Base-by-base conservation (phyloP, 2,888 invertebrate species). In the Drosophila macrospina region DNA sequence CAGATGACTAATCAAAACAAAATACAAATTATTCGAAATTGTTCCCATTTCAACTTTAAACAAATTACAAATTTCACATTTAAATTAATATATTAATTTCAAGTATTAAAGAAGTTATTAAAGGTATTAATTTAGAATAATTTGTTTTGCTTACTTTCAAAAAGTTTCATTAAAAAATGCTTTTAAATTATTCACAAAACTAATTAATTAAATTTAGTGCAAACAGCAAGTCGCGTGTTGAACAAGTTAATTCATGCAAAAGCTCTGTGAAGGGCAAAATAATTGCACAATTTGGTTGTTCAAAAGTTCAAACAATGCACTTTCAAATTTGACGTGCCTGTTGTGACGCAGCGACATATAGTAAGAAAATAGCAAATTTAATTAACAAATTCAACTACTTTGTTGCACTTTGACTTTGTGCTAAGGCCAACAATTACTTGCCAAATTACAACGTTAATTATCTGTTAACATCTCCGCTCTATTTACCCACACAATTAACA, bases 401-500 rank as follows among this genome's bases (percentile, higher is more conserved):
- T 15, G 30, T 68, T 77, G 72, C 74, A 77, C 73, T 68, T 75
- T 77, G 77, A 60, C 74, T 78, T 69, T 69, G 78, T 28, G 28
- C 60, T 36, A 32, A 55, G 54, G 39, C 54, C 54, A 51, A 5
- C 26, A 48, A 41, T 39, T 50, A 50, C 8, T 11, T 24, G 48
- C 37, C 62, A 59, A 41, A 52, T 56, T 67, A 36, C 26, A 61
- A 37, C 10, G 42, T 54, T 68, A 59, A 36, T 48, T 36, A 45
- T 37, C n/a, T 42, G 20, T 51, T 16, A 57, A 36, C 13, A 47
- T 36, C 41, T 62, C 16, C 68, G 57, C 68, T 72, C 54, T 48
- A 56, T 39, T 61, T 52, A 45, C 20, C 32, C 32, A 59, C 44
- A 39, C 32, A 71, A 54, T 34, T 34, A 20, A 51, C 34, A 48